These are phyloP conservation scores for Heliconius ethilla DNA, from an alignment of 2,888 invertebrate genomes.

Conservation along the genomic window DNA sequence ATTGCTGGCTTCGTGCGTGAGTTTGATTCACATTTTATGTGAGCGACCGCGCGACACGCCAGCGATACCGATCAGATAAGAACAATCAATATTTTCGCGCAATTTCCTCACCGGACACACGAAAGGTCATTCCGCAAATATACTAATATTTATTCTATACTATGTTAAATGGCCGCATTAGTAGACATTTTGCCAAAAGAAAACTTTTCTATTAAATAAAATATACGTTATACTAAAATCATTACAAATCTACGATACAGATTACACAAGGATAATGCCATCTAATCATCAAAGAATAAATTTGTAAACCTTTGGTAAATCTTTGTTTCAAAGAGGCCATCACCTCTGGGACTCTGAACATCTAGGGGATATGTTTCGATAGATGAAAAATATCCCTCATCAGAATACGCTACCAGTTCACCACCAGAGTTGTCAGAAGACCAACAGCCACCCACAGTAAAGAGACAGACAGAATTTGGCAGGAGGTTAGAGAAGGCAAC, in stretches of 20 bases:
- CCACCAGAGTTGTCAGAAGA: too few species aligned
- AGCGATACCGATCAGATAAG: conserved; percentile 58
- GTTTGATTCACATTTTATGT: conserved; percentile 63
- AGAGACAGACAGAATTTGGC: too few species aligned
- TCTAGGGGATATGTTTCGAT: too few species aligned
- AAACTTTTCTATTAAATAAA: neutral
- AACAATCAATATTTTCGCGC: conserved; percentile 73
- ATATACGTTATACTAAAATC: neutral
- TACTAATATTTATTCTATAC: neutral
- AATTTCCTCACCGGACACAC: conserved; percentile 70
- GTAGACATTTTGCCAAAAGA: neutral
- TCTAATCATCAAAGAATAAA: too few species aligned
- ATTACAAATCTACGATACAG: neutral
- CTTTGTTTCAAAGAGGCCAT: too few species aligned
- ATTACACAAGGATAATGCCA: neutral
- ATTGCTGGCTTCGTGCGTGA: conserved; percentile 57
- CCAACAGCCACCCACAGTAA: too few species aligned
- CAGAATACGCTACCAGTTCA: too few species aligned
- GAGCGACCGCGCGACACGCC: conserved; percentile 68
- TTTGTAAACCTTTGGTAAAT: too few species aligned
- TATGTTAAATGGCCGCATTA: neutral
- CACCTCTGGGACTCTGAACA: too few species aligned
- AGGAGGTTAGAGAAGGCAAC: too few species aligned
- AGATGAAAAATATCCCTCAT: too few species aligned
- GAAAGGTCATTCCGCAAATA: conserved; percentile 67